A percentile compares a stretch with the other conserved stretches of the same genome.
Evolutionary conservation across 2,797 vertebrate species (phyloP).

Genomic region (Anolis apletophallus): DNA sequence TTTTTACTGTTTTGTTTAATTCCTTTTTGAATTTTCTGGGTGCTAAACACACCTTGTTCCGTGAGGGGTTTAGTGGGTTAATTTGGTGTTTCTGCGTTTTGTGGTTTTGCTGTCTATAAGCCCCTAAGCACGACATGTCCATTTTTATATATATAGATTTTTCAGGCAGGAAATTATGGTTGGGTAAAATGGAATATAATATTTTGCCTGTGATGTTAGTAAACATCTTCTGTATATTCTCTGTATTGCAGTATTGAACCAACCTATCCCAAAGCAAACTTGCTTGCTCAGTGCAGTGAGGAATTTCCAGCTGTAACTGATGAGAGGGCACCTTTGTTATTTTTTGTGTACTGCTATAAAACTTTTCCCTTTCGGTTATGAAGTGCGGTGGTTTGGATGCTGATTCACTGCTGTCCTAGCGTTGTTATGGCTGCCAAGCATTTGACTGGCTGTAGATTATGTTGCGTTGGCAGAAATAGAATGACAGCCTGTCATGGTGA

Average conservation of each 20-base stretch:
- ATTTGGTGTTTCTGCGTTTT: too few species aligned
- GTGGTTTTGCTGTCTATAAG: too few species aligned
- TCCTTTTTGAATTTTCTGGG: too few species aligned
- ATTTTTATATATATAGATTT: too few species aligned
- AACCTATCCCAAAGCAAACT: conserved; percentile 5
- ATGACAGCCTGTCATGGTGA: conserved; percentile 11
- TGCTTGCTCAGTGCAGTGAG: conserved; percentile 17
- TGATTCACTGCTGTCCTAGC: conserved; percentile 1
- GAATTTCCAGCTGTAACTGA: background rate
- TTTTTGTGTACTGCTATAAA: background rate
- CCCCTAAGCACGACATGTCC: too few species aligned
- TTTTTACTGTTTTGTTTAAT: too few species aligned
- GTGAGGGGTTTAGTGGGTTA: too few species aligned
- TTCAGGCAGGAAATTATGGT: background rate
- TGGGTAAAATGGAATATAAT: background rate
- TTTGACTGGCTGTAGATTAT: background rate
- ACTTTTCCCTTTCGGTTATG: background rate
- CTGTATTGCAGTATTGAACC: background rate
- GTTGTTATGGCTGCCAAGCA: conserved; percentile 25
- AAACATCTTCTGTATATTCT: background rate
- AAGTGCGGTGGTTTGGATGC: conserved; percentile 2
- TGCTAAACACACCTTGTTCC: too few species aligned
- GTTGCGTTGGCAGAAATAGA: conserved; percentile 12
- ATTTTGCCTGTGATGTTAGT: background rate
- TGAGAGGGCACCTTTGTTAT: conserved; percentile 8